Conservation (phyloP, 2,797 vertebrate species). For the Parauchenoglanis punctatus region DNA sequence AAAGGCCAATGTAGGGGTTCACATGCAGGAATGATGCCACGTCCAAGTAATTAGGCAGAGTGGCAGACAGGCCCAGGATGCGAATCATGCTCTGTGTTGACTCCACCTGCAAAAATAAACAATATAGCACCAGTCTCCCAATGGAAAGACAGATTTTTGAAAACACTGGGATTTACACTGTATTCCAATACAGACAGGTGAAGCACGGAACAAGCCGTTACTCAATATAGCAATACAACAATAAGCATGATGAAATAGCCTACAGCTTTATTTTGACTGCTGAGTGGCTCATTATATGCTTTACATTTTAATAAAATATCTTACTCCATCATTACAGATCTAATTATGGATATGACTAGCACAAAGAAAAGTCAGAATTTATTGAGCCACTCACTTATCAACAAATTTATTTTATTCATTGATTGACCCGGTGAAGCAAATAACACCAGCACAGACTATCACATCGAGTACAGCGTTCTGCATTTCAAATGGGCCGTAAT, state of each 20-base stretch:
- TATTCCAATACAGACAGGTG: conserved; percentile 8
- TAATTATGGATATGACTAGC: neutral
- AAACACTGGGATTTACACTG: neutral
- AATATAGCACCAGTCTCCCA: conserved; percentile 30
- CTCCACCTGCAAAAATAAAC: conserved; percentile 83
- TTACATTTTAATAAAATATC: conserved; percentile 11
- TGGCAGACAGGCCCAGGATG: conserved; percentile 96
- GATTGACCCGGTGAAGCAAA: neutral
- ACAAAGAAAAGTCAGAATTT: neutral
- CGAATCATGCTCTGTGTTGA: conserved; percentile 98
- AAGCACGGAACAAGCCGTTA: neutral
- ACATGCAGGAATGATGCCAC: conserved; percentile 93
- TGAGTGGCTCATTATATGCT: conserved; percentile 1
- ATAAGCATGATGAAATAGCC: conserved; percentile 10
- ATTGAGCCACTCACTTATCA: conserved; percentile 14
- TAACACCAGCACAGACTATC: neutral
- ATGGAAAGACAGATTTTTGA: conserved; percentile 1
- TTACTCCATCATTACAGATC: neutral
- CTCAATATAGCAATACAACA: neutral
- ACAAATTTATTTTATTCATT: neutral
- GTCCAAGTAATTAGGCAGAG: conserved; percentile 95
- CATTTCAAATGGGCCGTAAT: neutral
- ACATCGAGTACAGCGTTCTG: neutral
- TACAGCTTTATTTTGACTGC: neutral
- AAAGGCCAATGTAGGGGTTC: conserved; percentile 95